Percentiles rank a stretch among this genome's conserved stretches.
These are phyloP conservation scores for Proterorhinus semilunaris DNA, from an alignment of 2,113 vertebrate species.

Conservation along the genomic window DNA sequence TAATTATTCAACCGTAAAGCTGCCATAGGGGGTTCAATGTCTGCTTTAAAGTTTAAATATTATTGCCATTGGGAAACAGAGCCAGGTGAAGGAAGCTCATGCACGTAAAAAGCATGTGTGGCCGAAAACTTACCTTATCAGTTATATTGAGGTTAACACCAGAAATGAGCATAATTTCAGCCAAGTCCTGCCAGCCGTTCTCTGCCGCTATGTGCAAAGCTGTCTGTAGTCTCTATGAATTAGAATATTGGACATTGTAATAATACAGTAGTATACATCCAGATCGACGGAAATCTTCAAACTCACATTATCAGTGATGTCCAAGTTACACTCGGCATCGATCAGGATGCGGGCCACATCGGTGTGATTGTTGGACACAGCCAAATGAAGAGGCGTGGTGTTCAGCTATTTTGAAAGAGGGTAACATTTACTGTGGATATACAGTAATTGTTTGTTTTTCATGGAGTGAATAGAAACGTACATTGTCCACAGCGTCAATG, in stretches of 20 bases:
- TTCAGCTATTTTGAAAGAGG: slow-evolving; percentile 76
- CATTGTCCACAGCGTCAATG: slow-evolving; percentile 75
- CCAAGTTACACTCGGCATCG: slow-evolving; percentile 77
- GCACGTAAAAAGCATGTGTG: too few relatives aligned
- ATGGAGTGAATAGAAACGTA: slow-evolving; percentile 57
- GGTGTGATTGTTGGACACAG: slow-evolving; percentile 80
- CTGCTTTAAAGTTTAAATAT: too few relatives aligned
- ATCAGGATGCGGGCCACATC: slow-evolving; percentile 80
- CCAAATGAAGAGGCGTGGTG: slow-evolving; percentile 74
- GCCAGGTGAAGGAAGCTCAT: too few relatives aligned
- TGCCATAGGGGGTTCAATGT: too few relatives aligned
- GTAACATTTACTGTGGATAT: not conserved
- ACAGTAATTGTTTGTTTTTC: not conserved
- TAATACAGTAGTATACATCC: not conserved
- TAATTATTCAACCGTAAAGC: too few relatives aligned
- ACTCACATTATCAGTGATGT: slow-evolving; percentile 83
- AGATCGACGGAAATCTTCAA: not conserved
- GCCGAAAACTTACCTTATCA: slow-evolving; percentile 80
- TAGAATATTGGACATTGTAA: not conserved
- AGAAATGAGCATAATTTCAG: slow-evolving; percentile 84
- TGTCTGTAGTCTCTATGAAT: slow-evolving; percentile 84
- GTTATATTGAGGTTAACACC: slow-evolving; percentile 82
- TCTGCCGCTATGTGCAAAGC: slow-evolving; percentile 85
- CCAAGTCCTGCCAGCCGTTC: slow-evolving; percentile 80
- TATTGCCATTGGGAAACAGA: too few relatives aligned